Conservation (phyloP, 2,888 invertebrate species). For the Fragum fragum region DNA sequence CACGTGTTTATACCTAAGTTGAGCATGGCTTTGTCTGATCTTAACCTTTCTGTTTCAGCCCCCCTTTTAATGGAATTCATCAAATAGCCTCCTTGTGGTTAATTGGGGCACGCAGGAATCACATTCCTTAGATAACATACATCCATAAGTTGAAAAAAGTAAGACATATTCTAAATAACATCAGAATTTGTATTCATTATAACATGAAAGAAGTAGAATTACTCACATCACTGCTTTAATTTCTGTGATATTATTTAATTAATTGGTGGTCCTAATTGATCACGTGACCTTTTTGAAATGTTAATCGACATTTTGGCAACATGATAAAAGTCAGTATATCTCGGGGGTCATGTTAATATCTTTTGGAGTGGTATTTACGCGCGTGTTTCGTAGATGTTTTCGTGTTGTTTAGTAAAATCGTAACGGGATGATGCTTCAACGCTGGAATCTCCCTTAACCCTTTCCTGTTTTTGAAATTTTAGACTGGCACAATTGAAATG, state of each 20-base stretch:
- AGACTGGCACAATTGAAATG: too few species aligned
- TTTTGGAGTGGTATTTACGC: neutral
- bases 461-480: too few species aligned
- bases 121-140: too few species aligned
- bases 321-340: conserved; percentile 16
- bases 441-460: too few species aligned
- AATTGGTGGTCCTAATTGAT: conserved; percentile 20
- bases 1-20: too few species aligned
- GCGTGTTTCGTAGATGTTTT: neutral
- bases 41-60: too few species aligned
- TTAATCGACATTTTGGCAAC: conserved; percentile 26
- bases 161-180: neutral
- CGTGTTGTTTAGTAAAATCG: neutral
- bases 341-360: neutral
- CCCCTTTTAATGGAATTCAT: too few species aligned
- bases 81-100: too few species aligned
- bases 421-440: too few species aligned
- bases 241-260: conserved; percentile 12
- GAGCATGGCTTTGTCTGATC: too few species aligned
- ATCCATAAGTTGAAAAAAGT: too few species aligned
- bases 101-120: too few species aligned
- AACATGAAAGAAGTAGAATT: conserved; percentile 12
- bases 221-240: conserved; percentile 4
- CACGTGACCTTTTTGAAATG: conserved; percentile 26
- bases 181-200: neutral